Conservation (phyloP, 2,113 vertebrate genomes). For the Lophochroa leadbeateri region DNA sequence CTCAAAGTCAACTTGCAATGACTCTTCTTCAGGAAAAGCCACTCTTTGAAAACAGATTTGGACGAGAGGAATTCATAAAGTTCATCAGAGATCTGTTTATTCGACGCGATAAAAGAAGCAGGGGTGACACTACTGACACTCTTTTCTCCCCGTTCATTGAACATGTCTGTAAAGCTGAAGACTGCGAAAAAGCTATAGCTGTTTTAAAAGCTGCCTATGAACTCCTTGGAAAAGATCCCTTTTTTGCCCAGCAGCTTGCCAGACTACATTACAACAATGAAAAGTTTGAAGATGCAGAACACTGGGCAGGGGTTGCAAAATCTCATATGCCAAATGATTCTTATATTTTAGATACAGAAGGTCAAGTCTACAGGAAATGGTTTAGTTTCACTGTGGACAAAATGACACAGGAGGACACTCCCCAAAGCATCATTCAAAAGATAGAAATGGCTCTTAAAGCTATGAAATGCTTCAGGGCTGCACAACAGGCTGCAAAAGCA, state of each 20-base stretch:
- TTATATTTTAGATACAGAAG: conserved; percentile 84
- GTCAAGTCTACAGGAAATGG: conserved; percentile 82
- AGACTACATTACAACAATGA: conserved; percentile 79
- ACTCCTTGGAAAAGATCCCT: conserved; percentile 74
- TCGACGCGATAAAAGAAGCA: conserved; percentile 75
- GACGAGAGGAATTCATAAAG: conserved; percentile 69
- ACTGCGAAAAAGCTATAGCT: conserved; percentile 71
- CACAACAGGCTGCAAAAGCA: conserved; percentile 68
- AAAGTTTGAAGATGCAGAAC: conserved; percentile 76
- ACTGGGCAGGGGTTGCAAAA: conserved; percentile 78
- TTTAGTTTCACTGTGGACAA: conserved; percentile 72
- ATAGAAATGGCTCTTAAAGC: conserved; percentile 78
- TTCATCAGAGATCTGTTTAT: conserved; percentile 81
- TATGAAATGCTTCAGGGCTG: conserved; percentile 79
- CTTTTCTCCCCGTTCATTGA: conserved; percentile 83
- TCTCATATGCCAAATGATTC: conserved; percentile 74
- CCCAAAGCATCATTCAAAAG: conserved; percentile 43
- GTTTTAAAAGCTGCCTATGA: conserved; percentile 74
- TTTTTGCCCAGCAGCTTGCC: conserved; percentile 84
- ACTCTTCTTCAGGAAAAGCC: conserved; percentile 70
- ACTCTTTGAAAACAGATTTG: conserved; percentile 82
- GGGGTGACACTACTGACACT: conserved; percentile 76
- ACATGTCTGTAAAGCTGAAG: conserved; percentile 63
- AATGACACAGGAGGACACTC: conserved; percentile 19
- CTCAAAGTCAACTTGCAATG: conserved; percentile 77